Evolutionary conservation across 2,113 vertebrate genomes (phyloP).

Genomic region (Chaetodon trifascialis): DNA sequence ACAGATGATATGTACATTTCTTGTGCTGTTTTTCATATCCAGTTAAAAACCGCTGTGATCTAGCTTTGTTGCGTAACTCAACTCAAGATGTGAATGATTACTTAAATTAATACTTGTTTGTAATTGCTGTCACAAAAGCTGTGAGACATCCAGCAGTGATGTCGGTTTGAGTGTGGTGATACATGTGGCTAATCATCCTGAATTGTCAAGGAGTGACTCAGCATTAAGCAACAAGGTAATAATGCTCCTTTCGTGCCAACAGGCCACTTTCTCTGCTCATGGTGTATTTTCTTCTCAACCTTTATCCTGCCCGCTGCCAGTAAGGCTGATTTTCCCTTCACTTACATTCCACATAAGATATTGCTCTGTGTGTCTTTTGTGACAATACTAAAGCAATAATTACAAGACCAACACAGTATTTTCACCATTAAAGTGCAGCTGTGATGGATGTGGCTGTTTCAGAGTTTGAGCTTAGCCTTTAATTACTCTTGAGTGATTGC

Average conservation of each 20-base stretch:
- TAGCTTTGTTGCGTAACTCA: slow-evolving; percentile 2
- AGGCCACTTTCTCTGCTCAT: slow-evolving; percentile 31
- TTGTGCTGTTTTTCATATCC: slow-evolving; percentile 7
- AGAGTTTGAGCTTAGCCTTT: slow-evolving; percentile 59
- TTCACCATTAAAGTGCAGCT: slow-evolving; percentile 62
- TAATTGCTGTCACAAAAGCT: slow-evolving; percentile 2
- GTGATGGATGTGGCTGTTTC: slow-evolving; percentile 62
- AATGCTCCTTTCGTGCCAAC: slow-evolving; percentile 44
- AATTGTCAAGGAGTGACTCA: slow-evolving; percentile 48
- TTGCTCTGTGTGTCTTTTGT: slow-evolving; percentile 53
- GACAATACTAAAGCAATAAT: slow-evolving; percentile 66
- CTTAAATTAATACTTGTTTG: slow-evolving; percentile 25
- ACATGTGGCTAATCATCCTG: slow-evolving; percentile 26
- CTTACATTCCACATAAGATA: slow-evolving; percentile 24
- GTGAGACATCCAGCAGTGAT: slow-evolving; percentile 22
- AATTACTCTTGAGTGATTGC: slow-evolving; percentile 73
- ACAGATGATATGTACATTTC: neutral
- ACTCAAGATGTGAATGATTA: neutral
- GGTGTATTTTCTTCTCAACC: slow-evolving; percentile 14
- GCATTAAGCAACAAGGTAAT: slow-evolving; percentile 43
- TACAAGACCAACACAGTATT: slow-evolving; percentile 47
- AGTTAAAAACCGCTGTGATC: neutral
- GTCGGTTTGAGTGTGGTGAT: slow-evolving; percentile 14
- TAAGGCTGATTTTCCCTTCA: slow-evolving; percentile 21
- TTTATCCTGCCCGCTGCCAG: slow-evolving; percentile 10